These are phyloP conservation scores for Chionoecetes opilio DNA, from an alignment of 1,140 invertebrate species.

Conservation along the genomic window DNA sequence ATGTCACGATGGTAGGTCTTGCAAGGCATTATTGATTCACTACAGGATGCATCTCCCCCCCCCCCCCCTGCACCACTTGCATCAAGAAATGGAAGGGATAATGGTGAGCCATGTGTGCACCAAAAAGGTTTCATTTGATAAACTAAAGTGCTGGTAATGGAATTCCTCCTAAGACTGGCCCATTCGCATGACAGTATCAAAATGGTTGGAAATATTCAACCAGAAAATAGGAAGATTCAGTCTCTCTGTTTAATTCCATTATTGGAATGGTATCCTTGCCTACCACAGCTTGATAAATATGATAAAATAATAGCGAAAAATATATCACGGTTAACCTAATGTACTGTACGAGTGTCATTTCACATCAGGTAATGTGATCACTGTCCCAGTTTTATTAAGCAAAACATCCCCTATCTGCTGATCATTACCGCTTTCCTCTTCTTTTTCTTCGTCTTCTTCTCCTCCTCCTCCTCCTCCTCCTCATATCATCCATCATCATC, in stretches of 20 bases:
- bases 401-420: background rate
- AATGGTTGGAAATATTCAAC: too few species aligned
- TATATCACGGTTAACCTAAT: background rate
- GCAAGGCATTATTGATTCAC: too few species aligned
- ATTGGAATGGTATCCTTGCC: background rate
- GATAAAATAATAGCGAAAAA: background rate
- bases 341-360: background rate
- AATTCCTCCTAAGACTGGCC: too few species aligned
- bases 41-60: too few species aligned
- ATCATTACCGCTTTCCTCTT: background rate
- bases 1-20: too few species aligned
- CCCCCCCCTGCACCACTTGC: too few species aligned
- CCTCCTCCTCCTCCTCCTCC: constrained; percentile 51
- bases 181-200: too few species aligned
- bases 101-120: too few species aligned
- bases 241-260: background rate
- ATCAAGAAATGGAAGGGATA: too few species aligned
- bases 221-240: too few species aligned
- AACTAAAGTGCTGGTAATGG: too few species aligned
- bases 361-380: background rate
- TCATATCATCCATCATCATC: constrained; percentile 56
- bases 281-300: background rate
- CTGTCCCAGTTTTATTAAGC: background rate
- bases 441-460: constrained; percentile 10
- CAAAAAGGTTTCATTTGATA: too few species aligned